Evolutionary conservation across 2,888 invertebrate genomes (phyloP).

Genomic region (Agonopterix heracliana): DNA sequence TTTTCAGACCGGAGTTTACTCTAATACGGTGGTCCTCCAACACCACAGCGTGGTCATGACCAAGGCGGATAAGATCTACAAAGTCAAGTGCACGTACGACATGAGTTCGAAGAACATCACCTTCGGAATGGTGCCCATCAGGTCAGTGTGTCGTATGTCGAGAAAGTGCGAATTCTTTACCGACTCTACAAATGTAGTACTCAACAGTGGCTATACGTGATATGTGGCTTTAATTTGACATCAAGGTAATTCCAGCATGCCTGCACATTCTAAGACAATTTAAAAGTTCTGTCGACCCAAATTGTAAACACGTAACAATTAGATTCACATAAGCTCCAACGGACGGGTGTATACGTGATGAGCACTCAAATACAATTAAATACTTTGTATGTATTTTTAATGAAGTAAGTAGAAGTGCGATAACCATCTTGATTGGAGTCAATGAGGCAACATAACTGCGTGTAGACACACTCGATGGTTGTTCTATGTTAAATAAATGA

Average conservation of each 20-base stretch:
- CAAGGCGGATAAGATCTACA: constrained; percentile 97
- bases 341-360: constrained; percentile 34
- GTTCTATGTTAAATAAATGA: constrained; percentile 15
- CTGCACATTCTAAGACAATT: too few relatives aligned
- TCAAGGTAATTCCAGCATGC: constrained; percentile 21
- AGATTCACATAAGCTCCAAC: constrained; percentile 31
- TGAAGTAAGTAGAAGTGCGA: constrained; percentile 28
- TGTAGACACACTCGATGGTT: constrained; percentile 12
- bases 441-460: constrained; percentile 23
- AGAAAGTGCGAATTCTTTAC: constrained; percentile 1
- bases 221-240: constrained; percentile 34
- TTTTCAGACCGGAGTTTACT: constrained; percentile 91
- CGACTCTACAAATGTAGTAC: constrained; percentile 14
- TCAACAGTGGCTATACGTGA: constrained; percentile 37
- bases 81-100: constrained; percentile 96
- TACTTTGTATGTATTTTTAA: constrained; percentile 33
- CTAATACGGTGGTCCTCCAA: constrained; percentile 95
- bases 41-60: constrained; percentile 98
- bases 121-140: constrained; percentile 98
- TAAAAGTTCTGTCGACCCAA: neutral
- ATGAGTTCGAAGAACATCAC: constrained; percentile 98
- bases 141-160: constrained; percentile 63
- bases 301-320: constrained; percentile 36
- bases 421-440: constrained; percentile 28
- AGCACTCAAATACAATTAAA: constrained; percentile 27